Evolutionary conservation across 2,113 vertebrate genomes (phyloP).

Genomic region (Pygoscelis antarcticus): DNA sequence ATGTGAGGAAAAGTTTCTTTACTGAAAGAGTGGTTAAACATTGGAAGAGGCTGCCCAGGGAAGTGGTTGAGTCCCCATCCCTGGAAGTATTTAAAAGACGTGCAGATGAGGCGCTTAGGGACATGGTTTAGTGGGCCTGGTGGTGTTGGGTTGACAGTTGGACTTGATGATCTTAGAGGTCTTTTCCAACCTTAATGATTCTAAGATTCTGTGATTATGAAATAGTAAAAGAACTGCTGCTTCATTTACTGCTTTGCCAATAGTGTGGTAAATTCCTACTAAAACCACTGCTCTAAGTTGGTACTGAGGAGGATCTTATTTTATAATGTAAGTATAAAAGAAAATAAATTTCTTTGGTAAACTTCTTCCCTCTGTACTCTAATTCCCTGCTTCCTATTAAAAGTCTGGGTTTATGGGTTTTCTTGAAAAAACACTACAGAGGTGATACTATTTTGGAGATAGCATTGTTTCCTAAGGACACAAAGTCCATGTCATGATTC

Average conservation of each 20-base stretch:
- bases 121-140: no score
- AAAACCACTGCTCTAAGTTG: neutral
- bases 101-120: no score
- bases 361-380: neutral
- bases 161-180: no score
- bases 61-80: no score
- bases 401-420: neutral
- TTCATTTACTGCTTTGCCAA: neutral
- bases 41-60: no score
- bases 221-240: neutral
- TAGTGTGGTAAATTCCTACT: neutral
- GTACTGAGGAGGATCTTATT: neutral
- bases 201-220: neutral
- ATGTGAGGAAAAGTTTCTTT: no score
- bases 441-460: neutral
- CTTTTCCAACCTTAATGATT: no score
- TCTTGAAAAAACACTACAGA: neutral
- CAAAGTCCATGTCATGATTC: neutral
- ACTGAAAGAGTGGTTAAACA: no score
- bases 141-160: no score
- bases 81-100: no score
- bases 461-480: neutral
- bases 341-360: neutral
- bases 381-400: neutral
- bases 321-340: neutral